Conservation (phyloP, 2,888 invertebrate species). For the Campopleginae sp. region DNA sequence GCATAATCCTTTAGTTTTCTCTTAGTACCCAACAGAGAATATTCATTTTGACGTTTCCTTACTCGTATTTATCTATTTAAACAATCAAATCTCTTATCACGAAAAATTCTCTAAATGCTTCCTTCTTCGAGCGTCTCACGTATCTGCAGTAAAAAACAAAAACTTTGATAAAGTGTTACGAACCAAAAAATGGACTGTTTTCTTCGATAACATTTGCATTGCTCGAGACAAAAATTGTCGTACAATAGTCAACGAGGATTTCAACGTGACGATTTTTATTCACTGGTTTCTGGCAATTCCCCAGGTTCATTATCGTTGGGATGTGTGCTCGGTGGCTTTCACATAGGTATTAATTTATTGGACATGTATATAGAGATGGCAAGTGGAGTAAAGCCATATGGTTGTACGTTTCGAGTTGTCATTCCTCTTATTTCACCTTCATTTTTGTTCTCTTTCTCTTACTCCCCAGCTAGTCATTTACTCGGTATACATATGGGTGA, state of each 20-base stretch:
- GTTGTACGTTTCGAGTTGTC: slow-evolving; percentile 22
- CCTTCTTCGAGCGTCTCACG: no score
- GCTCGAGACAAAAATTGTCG: background rate
- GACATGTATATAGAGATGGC: background rate
- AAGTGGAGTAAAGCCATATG: slow-evolving; percentile 19
- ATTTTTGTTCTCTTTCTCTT: slow-evolving; percentile 39
- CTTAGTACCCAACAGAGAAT: background rate
- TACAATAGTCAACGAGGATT: background rate
- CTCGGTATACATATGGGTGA: slow-evolving; percentile 32
- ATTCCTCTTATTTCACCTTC: slow-evolving; percentile 38
- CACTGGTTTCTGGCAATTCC: background rate
- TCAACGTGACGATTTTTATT: slow-evolving; percentile 31
- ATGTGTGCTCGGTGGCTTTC: slow-evolving; percentile 5
- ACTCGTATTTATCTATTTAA: background rate
- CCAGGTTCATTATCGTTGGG: slow-evolving; percentile 8
- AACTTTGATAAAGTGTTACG: background rate
- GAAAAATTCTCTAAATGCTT: no score
- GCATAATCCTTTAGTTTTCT: background rate
- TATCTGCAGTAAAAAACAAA: background rate
- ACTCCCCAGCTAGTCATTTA: slow-evolving; percentile 40
- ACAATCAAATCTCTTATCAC: no score
- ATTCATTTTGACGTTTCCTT: background rate
- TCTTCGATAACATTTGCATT: background rate
- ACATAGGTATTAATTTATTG: slow-evolving; percentile 34
- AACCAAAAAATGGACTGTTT: background rate